Evolutionary conservation across 2,888 invertebrate species (phyloP), one percentile per base, ranked within the genome.

Genomic region (Oscheius myriophilus): DNA sequence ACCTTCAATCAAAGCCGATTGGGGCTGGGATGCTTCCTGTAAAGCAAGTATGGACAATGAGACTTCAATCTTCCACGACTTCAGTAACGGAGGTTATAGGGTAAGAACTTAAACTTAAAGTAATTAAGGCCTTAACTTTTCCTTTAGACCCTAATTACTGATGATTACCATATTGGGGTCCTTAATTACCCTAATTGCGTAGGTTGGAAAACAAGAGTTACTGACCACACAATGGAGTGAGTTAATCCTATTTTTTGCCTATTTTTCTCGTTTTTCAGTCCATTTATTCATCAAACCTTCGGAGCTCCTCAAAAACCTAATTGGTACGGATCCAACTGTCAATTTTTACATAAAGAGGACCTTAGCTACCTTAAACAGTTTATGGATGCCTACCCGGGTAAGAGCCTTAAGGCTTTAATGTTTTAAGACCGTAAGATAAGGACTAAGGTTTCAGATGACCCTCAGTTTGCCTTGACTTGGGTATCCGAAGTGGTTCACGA

Each of bases 231-330:
- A 2, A 52, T 18, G n/a, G 52, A 52, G 52, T 52, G 18, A 52
- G n/a, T 52, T n/a, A n/a, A n/a, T n/a, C n/a, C n/a, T n/a, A n/a
- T n/a, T n/a, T n/a, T n/a, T 52, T 16, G 23, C 18, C 52, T 33
- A 33, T 6, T 33, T 33, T 33, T 33, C 3, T 6, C n/a, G 3
- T 21, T 14, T 18, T 52, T 52, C 21, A 52, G 52, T 18, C 18
- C 52, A n/a, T 52, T 52, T 14, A 52, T 52, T 52, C 18, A 52
- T 21, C 52, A 52, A 21, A 52, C 52, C 12, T 52, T 52, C 14
- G n/a, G 14, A 21, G 18, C 3, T 23, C 21, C n/a, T 14, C 52
- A 52, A 12, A 52, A 52, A 52, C 14, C n/a, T 2, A 52, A 52
- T 25, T 52, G 23, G 14, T 52, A 52, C 52, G 52, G 52, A 7